phyloP scores from a whole-genome alignment of 2,888 invertebrate genomes.

The Papilio demoleus region DNA sequence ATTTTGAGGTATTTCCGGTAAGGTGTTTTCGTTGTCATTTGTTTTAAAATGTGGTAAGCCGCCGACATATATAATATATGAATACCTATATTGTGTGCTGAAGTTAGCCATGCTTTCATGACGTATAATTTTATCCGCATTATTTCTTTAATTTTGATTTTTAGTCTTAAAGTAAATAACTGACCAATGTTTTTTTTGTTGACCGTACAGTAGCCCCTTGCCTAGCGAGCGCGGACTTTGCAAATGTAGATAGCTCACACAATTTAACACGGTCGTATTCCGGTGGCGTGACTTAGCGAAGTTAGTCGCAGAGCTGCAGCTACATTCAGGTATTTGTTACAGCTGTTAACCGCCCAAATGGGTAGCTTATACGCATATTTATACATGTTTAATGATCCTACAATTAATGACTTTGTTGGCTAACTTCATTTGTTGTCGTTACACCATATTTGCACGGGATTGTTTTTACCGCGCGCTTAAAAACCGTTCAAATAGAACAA shows the following conservation, averaged over 20 bases:
- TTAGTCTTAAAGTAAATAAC: background rate
- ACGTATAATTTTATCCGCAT: too few species aligned
- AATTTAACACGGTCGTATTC: constrained; percentile 68
- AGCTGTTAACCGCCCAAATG: constrained; percentile 60
- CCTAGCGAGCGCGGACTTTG: constrained; percentile 51
- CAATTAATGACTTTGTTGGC: constrained; percentile 28
- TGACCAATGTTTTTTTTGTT: background rate
- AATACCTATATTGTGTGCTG: too few species aligned
- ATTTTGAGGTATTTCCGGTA: too few species aligned
- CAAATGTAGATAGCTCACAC: constrained; percentile 73
- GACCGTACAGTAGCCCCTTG: constrained; percentile 43
- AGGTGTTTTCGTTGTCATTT: too few species aligned
- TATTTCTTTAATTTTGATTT: too few species aligned
- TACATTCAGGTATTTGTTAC: constrained; percentile 65
- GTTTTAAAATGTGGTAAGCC: too few species aligned
- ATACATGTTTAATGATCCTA: constrained; percentile 44
- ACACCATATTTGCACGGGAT: background rate
- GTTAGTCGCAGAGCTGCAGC: constrained; percentile 56
- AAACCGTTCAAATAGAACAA: too few species aligned
- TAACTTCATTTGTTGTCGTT: constrained; percentile 38
- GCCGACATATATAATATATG: too few species aligned
- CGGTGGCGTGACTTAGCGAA: constrained; percentile 71
- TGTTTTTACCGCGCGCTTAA: too few species aligned
- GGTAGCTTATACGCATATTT: constrained; percentile 54
- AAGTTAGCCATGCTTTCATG: too few species aligned